These are phyloP conservation scores for Mirza zaza DNA, from an alignment of 2,113 vertebrate species.

Conservation along the genomic window DNA sequence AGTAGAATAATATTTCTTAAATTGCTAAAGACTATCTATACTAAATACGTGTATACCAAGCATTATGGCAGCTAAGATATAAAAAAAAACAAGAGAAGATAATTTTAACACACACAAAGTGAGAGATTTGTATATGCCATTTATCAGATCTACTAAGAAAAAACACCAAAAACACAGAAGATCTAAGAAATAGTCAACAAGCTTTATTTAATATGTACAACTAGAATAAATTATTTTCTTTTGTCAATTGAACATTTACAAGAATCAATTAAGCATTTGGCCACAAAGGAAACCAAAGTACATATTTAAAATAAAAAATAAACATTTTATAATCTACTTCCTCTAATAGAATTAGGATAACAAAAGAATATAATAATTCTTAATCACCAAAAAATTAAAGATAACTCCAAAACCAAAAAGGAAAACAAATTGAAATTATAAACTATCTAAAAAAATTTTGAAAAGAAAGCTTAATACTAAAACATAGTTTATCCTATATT, in stretches of 20 bases:
- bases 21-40: neutral
- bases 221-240: neutral
- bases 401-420: neutral
- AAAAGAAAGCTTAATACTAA: constrained; percentile 31
- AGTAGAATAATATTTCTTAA: neutral
- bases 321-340: neutral
- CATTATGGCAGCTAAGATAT: neutral
- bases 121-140: neutral
- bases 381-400: neutral
- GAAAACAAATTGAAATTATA: neutral
- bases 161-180: neutral
- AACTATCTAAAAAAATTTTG: neutral
- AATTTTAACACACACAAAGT: neutral
- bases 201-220: neutral
- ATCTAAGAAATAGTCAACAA: neutral
- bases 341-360: neutral
- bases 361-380: neutral
- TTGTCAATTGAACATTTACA: neutral
- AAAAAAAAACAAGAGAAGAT: neutral
- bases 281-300: neutral
- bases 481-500: neutral
- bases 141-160: neutral
- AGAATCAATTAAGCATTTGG: neutral
- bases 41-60: neutral
- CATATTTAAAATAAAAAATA: neutral